Base-by-base conservation (phyloP, 64 coral and sea anemone species). In the Montipora foliosa region DNA sequence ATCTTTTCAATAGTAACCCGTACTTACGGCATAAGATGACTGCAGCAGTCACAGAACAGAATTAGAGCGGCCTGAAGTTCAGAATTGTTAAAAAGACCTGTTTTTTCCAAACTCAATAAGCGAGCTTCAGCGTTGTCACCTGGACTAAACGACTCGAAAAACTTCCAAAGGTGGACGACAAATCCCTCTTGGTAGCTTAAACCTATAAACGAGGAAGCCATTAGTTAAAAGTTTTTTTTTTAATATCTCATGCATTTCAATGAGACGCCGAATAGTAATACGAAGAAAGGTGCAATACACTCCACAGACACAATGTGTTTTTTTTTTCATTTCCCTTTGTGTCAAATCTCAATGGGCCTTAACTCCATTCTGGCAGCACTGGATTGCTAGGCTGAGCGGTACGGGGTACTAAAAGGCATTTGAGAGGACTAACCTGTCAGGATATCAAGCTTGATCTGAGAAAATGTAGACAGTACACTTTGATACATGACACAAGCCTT, bases 21-120 rank as follows among this genome's bases (percentile, higher is more conserved):
- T 87, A 99, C 98, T 96, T 57, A 99, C 98, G 98, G 98, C 71
- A 99, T 87, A 11, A 99, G 89, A 83, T 99, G 98, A 73, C 98
- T 88, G 58, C 98, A 99, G 64, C 98, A 99, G 84, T 99, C 98
- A 90, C 95, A 99, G 89, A 99, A 99, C 20, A 99, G 92, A 7
- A 93, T 92, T 61, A 99, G 87, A 64, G 95, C 83, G 0, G 95
- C 89, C 13, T 96, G 95, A 62, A 99, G 64, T 0, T 93, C 92
- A 9, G 71, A 87, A 11, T 86, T 89, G 64, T 93, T 94, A 80
- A 92, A 94, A 15, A 96, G 78, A 29, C 78, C 87, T 69, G 81
- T 92, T 14, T 80, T 86, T 37, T 91, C 87, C 3, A 99, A 78
- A 77, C 82, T 96, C 66, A 57, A 84, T 12, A 99, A 87, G 5